Base-by-base conservation (phyloP, 92 coral and sea anemone species). In the Diadumene lineata region DNA sequence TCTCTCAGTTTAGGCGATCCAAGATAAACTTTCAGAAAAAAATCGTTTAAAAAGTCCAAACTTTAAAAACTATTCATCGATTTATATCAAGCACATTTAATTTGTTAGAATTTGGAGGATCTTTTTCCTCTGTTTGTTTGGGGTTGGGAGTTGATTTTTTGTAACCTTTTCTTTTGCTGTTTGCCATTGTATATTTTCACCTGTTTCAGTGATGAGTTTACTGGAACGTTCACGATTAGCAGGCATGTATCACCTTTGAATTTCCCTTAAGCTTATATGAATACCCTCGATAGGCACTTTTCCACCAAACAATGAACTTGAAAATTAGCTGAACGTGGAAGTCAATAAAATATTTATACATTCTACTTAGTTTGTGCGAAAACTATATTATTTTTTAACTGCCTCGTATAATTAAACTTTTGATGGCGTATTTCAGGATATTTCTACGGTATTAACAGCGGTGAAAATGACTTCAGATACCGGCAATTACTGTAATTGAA, bases 331-430 rank as follows among this genome's bases (percentile, higher is more conserved):
- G 79, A 90, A 90, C 84, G 76, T 64, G 32, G 23, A 55, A 50
- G 79, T 79, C 74, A 88, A 91, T 91, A 76, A 88, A 91, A 91
- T 61, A 75, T 85, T 84, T 46, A 86, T 81, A 82, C n/a, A 57
- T 25, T 26, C 50, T 73, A 43, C 44, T 27, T 46, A 31, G n/a
- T 32, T 34, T 23, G 78, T 66, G 85, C 31, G 72, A 73, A 81
- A 73, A 72, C 56, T 16, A 26, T 56, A 56, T 31, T 43, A 38
- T 70, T 57, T 72, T 34, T 56, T 56, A 32, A 72, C 28, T 51
- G 38, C 65, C 34, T 33, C 19, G 56, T 21, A 43, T 30, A 72
- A 72, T 72, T 72, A 72, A 32, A 72, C 32, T 34, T 56, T 62
- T 11, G 13, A 72, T 17, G 56, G 77, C 56, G 38, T 56, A 57